Evolutionary conservation across 2,888 invertebrate species (phyloP), one percentile per base, ranked within the genome.

Genomic region (Eupithecia subumbrata): DNA sequence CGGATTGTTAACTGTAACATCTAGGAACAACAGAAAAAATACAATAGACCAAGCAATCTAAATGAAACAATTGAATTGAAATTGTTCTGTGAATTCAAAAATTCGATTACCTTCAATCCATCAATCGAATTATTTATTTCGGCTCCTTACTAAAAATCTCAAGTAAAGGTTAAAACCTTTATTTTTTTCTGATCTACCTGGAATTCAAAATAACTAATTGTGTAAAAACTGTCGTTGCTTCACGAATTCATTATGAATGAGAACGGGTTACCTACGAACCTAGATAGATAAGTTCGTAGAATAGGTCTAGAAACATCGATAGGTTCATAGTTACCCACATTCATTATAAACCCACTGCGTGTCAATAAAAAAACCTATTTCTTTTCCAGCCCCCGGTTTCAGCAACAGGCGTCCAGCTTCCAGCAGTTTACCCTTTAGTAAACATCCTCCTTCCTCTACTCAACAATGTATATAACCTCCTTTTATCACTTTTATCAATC

Each of bases 381-480:
- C 79, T 72, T 76, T 90, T 88, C n/a, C 90, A 92, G 92, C 83
- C 83, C 1, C 89, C 93, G 76, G 93, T 90, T 8, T 79, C 88
- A 76, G 93, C 93, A 0, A 82, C 85, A 22, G 80, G 80, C 11
- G 82, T 93, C 2, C 95, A 94, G 40, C 84, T 95, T 0, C 94
- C 94, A 82, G 94, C 95, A 0, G 94, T 94, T 0, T 94, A 94
- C 75, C 95, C 94, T 0, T 82, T 95, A 64, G 94, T 94, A 0
- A 95, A 95, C 85, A 92, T 95, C 8, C 88, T 95, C 0, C 86
- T 94, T 0, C 94, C 94, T 0, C 89, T 95, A 0, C 81, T 95
- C 0, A 95, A 95, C 86, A 95, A 94, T 85, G 95, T 95, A 0
- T 95, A 95, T 86, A 95, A 94, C 75, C 90, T 95, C 1, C 89